Conservation (phyloP, 2,113 vertebrate genomes). For the Philantomba maxwellii region DNA sequence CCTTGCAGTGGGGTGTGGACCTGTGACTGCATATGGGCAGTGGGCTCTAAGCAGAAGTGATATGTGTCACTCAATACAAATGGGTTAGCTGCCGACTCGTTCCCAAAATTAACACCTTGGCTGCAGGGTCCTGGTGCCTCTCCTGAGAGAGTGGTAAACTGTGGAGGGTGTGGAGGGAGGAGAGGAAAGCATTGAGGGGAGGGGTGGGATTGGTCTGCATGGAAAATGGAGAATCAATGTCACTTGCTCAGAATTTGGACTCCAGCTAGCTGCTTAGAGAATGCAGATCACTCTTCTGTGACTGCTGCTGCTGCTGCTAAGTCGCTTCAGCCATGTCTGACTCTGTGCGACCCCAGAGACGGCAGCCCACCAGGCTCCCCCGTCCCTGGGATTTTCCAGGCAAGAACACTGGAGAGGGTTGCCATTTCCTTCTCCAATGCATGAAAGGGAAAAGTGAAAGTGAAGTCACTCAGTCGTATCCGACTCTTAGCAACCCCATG, state of each 20-base stretch:
- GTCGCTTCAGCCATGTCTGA: fast-evolving
- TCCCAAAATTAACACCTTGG: constrained; percentile 30
- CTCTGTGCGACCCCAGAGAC: too few species aligned
- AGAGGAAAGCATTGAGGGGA: neutral
- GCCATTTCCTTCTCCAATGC: too few species aligned
- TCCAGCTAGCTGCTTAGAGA: neutral
- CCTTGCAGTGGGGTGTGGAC: neutral
- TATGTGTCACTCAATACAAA: neutral
- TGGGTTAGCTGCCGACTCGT: constrained; percentile 28
- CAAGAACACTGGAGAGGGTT: too few species aligned
- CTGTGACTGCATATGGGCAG: neutral
- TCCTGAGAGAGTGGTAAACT: neutral
- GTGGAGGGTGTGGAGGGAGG: neutral
- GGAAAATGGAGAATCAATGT: neutral
- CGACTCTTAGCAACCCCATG: too few species aligned
- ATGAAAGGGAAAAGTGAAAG: too few species aligned
- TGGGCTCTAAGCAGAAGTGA: neutral
- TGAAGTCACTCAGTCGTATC: too few species aligned
- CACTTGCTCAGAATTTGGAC: neutral
- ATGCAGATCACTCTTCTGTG: neutral
- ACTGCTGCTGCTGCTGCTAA: too few species aligned
- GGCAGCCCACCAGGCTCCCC: too few species aligned
- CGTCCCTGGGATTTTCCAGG: too few species aligned
- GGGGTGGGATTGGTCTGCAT: neutral
- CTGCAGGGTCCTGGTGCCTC: neutral